Base-by-base conservation (phyloP, 2,113 vertebrate genomes). In the Catharus fuscescens region DNA sequence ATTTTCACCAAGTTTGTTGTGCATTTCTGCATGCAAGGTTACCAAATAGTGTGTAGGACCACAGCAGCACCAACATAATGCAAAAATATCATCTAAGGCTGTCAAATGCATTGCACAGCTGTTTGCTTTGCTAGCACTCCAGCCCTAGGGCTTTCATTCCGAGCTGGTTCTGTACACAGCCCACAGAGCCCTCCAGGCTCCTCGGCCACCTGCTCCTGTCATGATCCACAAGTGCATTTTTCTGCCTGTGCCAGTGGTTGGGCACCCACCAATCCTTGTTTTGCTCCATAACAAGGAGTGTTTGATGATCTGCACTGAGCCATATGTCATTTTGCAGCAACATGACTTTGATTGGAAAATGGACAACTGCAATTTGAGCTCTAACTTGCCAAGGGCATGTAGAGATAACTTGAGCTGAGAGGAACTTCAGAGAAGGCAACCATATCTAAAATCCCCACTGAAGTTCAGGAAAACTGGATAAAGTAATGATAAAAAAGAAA, bases 381-480 rank as follows among this genome's bases (percentile, higher is more conserved):
- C 80, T 70, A 74, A 64, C 73, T 92, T 86, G 48, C 81, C 80
- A 92, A 96, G 90, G 80, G 62, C 71, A 44, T 15, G 42, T 69
- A 40, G 73, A 2, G 3, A 65, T 54, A 80, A 34, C 70, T 56
- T 91, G 78, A 92, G 56, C 24, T 28, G 11, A 88, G 9, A 3
- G 5, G 26, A 80, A 26, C 6, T 40, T 53, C 48, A 45, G 59
- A 72, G 52, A 66, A 5, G 32, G 86, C 56, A 92, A 72, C 26
- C 3, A 1, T 91, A 36, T 59, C 69, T 91, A 91, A 91, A 89
- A 87, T 64, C 21, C 3, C 6, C 24, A 25, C 11, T 42, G 40
- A 81, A 78, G 18, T 82, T 82, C 26, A 50, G 38, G 9, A 79
- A 82, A 89, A 38, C 8, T 57, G 54, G 28, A 34, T 53, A 50